A percentile compares a stretch with the other conserved stretches of the same genome.
Conservation (phyloP, 2,113 vertebrate species). For the Salvator merianae region DNA sequence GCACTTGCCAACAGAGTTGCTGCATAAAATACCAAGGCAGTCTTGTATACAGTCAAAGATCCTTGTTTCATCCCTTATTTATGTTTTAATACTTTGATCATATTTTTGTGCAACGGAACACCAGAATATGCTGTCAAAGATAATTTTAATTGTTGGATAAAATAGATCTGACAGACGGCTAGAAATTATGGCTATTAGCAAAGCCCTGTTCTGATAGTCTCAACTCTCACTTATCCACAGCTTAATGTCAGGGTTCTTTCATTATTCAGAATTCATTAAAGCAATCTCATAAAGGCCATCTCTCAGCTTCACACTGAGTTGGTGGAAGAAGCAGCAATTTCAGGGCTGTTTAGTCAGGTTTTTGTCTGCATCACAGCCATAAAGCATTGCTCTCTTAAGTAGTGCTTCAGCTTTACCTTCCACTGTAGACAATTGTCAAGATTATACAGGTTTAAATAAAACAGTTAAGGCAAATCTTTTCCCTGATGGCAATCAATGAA, state of each 20-base stretch:
- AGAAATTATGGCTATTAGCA: not conserved
- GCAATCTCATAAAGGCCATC: not conserved
- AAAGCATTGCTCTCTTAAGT: too few species aligned
- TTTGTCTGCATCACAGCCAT: not conserved
- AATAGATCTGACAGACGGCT: constrained; percentile 1
- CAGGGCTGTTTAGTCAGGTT: not conserved
- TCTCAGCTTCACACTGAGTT: not conserved
- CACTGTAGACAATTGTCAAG: not conserved
- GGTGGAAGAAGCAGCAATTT: not conserved
- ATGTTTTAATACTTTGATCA: not conserved
- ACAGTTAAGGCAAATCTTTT: not conserved
- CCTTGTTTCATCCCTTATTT: not conserved
- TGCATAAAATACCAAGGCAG: not conserved
- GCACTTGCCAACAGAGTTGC: not conserved
- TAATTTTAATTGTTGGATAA: not conserved
- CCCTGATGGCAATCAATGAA: not conserved
- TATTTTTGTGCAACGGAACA: not conserved
- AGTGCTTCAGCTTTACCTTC: not conserved
- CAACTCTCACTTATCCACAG: not conserved
- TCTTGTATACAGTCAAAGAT: not conserved
- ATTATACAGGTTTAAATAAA: too few species aligned
- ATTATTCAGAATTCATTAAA: not conserved
- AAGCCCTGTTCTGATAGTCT: not conserved
- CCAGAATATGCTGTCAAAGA: not conserved
- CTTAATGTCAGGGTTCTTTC: not conserved